Base-by-base conservation (phyloP, 2,888 invertebrate genomes). In the Smittia aterrima region DNA sequence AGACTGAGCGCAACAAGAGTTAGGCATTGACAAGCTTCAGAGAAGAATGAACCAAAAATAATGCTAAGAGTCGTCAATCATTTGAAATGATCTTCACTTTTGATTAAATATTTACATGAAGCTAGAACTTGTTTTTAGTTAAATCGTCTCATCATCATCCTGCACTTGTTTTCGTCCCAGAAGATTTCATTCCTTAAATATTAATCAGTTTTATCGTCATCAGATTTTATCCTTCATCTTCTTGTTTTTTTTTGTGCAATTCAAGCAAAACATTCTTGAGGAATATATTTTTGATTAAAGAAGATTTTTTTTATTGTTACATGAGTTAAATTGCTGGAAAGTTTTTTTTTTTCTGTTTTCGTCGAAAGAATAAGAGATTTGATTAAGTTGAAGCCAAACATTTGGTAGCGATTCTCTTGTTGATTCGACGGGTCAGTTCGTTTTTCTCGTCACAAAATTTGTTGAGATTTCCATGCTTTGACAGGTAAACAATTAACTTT, bases 101-200 rank as follows among this genome's bases (percentile, higher is more conserved):
- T 47, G 47, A 47, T 47, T 47, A 47, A 16, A n/a, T 47, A 47
- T 47, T 47, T 47, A 47, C 47, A 47, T 47, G 47, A 47, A 47
- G 47, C 3, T 47, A n/a, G 11, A 16, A n/a, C 11, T n/a, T 47
- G 16, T n/a, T n/a, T n/a, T n/a, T n/a, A n/a, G n/a, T 47, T n/a
- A 47, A 47, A 47, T 47, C 47, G n/a, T n/a, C 16, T 13, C n/a
- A 47, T 47, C 32, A 32, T n/a, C n/a, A n/a, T 38, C 38, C 38
- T 38, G 38, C 38, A 38, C 38, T 38, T 38, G 16, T 47, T 47
- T 6, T 47, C 47, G 11, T 47, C 16, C 16, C 47, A 47, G 11
- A 47, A n/a, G 11, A 47, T 47, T 11, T 47, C 9, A 9, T 47
- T 16, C 16, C 47, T 47, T 47, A 47, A 2, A 47, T n/a, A 47